Conservation (phyloP, 1,140 invertebrate genomes). For the Lordiphosa clarofinis region DNA sequence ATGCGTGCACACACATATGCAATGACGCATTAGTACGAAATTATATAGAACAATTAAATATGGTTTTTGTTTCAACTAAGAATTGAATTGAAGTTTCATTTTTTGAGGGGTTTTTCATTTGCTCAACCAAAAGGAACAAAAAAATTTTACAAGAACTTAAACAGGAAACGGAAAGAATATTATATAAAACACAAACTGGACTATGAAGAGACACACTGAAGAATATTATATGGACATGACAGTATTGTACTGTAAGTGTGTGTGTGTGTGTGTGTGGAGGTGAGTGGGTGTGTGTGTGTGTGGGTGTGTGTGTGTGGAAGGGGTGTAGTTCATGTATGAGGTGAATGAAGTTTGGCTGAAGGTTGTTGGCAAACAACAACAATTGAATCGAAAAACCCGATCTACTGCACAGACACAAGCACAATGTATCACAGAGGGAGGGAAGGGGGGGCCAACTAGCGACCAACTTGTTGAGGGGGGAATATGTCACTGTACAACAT, state of each 20-base stretch:
- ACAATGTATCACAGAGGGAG: slow-evolving; percentile 40
- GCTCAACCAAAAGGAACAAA: slow-evolving; percentile 38
- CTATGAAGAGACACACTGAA: slow-evolving; percentile 25
- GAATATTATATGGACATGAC: slow-evolving; percentile 35
- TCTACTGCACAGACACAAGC: slow-evolving; percentile 75
- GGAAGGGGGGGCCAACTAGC: background rate
- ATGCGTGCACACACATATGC: slow-evolving; percentile 80
- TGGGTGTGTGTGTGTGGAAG: slow-evolving; percentile 25
- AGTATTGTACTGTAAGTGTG: slow-evolving; percentile 38
- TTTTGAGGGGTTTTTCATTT: slow-evolving; percentile 47
- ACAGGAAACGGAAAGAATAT: slow-evolving; percentile 35
- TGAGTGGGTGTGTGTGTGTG: slow-evolving; percentile 19
- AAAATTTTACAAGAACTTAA: slow-evolving; percentile 41
- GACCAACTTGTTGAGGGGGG: slow-evolving; percentile 14
- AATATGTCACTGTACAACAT: slow-evolving; percentile 60
- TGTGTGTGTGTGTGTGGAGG: slow-evolving; percentile 24
- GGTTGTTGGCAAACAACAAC: slow-evolving; percentile 24
- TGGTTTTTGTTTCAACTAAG: slow-evolving; percentile 66
- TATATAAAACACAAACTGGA: slow-evolving; percentile 17
- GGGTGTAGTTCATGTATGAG: slow-evolving; percentile 14
- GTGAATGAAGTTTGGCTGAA: slow-evolving; percentile 43
- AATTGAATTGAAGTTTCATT: slow-evolving; percentile 66
- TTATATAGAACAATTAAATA: slow-evolving; percentile 79
- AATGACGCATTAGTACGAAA: slow-evolving; percentile 82
- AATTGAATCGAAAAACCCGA: slow-evolving; percentile 39